Evolutionary conservation across 2,797 vertebrate species (phyloP).

Genomic region (Dryobates pubescens): DNA sequence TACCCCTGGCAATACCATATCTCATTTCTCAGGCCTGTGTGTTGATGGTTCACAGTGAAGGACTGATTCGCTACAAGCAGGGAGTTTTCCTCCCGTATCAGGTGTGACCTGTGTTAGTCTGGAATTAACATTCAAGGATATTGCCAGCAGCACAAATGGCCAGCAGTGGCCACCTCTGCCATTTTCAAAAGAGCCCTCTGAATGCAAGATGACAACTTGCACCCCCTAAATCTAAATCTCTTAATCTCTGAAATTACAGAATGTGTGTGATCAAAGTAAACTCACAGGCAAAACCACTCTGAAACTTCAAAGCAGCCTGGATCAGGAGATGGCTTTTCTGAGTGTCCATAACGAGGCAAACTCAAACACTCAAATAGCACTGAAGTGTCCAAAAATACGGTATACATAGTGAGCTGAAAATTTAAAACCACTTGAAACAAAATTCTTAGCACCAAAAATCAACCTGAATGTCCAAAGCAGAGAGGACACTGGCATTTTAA

Average conservation of each 20-base stretch:
- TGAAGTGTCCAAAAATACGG: background rate
- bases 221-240: background rate
- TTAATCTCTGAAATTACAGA: background rate
- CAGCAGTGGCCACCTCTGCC: background rate
- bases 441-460: background rate
- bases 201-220: background rate
- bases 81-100: background rate
- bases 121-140: background rate
- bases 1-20: background rate
- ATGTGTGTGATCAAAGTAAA: background rate
- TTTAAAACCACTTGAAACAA: background rate
- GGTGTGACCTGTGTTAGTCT: background rate
- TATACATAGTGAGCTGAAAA: background rate
- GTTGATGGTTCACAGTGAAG: background rate
- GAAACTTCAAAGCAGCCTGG: background rate
- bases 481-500: background rate
- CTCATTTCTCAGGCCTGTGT: background rate
- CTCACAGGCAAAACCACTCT: background rate
- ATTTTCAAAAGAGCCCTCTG: background rate
- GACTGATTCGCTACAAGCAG: background rate
- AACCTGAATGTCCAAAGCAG: background rate
- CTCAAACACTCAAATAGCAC: background rate
- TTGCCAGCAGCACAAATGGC: accelerated
- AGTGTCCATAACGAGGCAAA: background rate
- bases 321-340: background rate